Evolutionary conservation across 2,113 vertebrate species (phyloP).

Genomic region (Syngnathus floridae): DNA sequence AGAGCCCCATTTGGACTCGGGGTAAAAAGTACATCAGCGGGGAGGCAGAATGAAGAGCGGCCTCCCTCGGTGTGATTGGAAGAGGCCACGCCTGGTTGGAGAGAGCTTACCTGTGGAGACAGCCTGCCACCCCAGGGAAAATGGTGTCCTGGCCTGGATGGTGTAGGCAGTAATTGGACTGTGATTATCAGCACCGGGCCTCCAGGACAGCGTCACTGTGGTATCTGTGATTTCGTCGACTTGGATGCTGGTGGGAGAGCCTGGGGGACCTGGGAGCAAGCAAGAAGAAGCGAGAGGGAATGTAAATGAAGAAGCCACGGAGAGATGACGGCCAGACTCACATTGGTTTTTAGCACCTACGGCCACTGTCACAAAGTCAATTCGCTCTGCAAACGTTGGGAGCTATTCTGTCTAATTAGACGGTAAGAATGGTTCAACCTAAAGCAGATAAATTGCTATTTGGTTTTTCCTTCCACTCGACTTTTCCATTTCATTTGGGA

Average conservation of each 20-base stretch:
- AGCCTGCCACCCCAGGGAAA: constrained; percentile 97
- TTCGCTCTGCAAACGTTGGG: constrained; percentile 44
- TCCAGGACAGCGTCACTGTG: constrained; percentile 94
- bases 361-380: constrained; percentile 28
- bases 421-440: constrained; percentile 32
- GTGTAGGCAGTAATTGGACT: constrained; percentile 90
- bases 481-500: constrained; percentile 18
- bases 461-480: constrained; percentile 9
- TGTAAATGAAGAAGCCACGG: constrained; percentile 49
- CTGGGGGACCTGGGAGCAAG: constrained; percentile 82
- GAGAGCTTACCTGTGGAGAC: constrained; percentile 88
- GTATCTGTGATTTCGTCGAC: constrained; percentile 92
- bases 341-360: constrained; percentile 36
- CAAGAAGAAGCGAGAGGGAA: constrained; percentile 36
- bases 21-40: constrained; percentile 52
- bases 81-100: constrained; percentile 61
- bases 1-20: constrained; percentile 32
- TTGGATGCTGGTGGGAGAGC: constrained; percentile 84
- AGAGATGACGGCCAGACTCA: constrained; percentile 23
- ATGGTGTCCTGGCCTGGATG: constrained; percentile 92
- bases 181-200: constrained; percentile 92
- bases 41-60: constrained; percentile 34
- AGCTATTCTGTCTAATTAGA: constrained; percentile 56
- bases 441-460: constrained; percentile 23
- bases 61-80: constrained; percentile 46